Base-by-base conservation (phyloP, 1,140 invertebrate genomes). In the Zophobas morio region DNA sequence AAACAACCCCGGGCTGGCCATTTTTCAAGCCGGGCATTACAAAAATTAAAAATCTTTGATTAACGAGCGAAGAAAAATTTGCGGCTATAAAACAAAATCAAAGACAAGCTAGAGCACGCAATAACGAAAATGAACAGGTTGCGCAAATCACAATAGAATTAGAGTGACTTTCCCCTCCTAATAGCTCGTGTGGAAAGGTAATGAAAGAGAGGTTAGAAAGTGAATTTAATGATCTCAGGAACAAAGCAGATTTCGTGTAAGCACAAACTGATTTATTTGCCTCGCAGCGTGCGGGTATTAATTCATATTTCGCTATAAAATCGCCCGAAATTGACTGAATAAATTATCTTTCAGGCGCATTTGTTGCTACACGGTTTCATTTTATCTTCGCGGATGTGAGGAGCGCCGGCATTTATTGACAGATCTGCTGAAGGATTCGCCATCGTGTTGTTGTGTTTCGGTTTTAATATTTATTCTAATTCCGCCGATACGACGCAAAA, bases 71-170 rank as follows among this genome's bases (percentile, higher is more conserved):
- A 20, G 20, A 20, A 20, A 20, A 20, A 20, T 20, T 20, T 20
- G 20, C 20, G 20, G 20, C 20, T 20, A 20, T 20, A 20, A 20
- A 20, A 20, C 20, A 20, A 20, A 20, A 20, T 20, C 20, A 20
- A 20, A 20, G 20, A 20, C 20, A 20, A 20, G 20, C 20, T 20
- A 20, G 20, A 20, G 20, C 20, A 20, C 20, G 20, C 20, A 20
- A 20, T 20, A 20, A 20, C 20, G 20, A 20, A 20, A 20, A 20
- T 20, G 20, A 20, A 20, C 54, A 57, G n/a, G n/a, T n/a, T 57
- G 54, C 4, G 20, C 20, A 57, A 57, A 57, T 33, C n/a, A 57
- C 54, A 57, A n/a, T n/a, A 36, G 54, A 57, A 33, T 36, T 57
- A 46, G 42, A 4, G 42, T 46, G 42, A 46, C 20, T 46, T 4